phyloP scores from a whole-genome alignment of 2,888 invertebrate genomes.

The Eristalis intricaria region DNA sequence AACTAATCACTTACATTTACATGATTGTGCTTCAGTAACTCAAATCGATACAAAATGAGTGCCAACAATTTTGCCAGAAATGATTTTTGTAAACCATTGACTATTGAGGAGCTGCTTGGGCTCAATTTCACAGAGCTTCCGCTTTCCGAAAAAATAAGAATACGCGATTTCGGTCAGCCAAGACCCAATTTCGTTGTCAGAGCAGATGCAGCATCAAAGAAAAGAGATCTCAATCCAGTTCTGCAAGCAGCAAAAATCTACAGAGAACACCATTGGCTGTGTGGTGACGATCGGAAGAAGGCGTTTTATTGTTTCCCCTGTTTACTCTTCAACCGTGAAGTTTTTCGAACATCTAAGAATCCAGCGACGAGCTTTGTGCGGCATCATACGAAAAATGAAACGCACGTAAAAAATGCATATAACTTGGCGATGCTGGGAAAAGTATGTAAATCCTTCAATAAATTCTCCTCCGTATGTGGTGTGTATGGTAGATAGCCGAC shows the following conservation, averaged over 20 bases:
- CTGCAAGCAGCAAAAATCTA: slow-evolving; percentile 31
- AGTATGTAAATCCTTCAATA: slow-evolving; percentile 19
- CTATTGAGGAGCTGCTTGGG: slow-evolving; percentile 28
- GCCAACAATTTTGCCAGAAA: background rate
- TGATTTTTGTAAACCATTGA: slow-evolving; percentile 14
- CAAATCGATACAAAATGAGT: slow-evolving; percentile 33
- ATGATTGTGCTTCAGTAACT: background rate
- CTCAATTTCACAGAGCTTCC: slow-evolving; percentile 37
- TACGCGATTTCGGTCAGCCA: slow-evolving; percentile 52
- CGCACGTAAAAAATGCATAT: slow-evolving; percentile 39
- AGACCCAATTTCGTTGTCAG: slow-evolving; percentile 35
- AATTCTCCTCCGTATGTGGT: background rate
- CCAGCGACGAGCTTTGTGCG: slow-evolving; percentile 13
- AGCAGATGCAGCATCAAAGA: slow-evolving; percentile 9
- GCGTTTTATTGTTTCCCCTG: slow-evolving; percentile 50
- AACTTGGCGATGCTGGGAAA: slow-evolving; percentile 55
- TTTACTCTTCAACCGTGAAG: slow-evolving; percentile 11
- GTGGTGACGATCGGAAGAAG: slow-evolving; percentile 41
- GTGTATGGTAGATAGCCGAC: background rate
- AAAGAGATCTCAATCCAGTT: background rate
- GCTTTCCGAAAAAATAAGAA: slow-evolving; percentile 34
- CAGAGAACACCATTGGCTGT: slow-evolving; percentile 54
- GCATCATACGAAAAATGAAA: slow-evolving; percentile 32
- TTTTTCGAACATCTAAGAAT: slow-evolving; percentile 22
- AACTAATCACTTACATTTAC: background rate